A percentile compares a stretch with the other conserved stretches of the same genome.
Conservation (phyloP, 2,888 invertebrate genomes). For the Glaucopsyche alexis region DNA sequence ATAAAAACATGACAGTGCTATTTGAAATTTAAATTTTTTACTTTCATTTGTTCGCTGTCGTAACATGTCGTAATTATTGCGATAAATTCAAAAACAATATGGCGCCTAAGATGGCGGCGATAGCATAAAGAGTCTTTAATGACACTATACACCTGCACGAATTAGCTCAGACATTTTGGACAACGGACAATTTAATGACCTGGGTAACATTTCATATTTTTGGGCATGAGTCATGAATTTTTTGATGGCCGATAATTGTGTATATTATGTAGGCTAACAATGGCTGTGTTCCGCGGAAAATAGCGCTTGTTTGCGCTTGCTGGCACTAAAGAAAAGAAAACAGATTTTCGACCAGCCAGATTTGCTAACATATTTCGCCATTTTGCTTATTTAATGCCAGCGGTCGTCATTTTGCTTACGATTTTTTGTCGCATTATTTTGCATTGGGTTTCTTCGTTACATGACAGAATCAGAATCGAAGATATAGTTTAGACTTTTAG, state of each 20-base stretch:
- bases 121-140: slow-evolving; percentile 66
- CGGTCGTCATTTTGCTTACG: no score
- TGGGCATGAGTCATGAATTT: not conserved
- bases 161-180: slow-evolving; percentile 41
- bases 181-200: slow-evolving; percentile 35
- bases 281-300: no score
- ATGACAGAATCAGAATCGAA: no score
- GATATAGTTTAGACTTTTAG: no score
- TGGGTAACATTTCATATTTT: slow-evolving; percentile 23
- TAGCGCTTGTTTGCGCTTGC: no score
- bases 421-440: no score
- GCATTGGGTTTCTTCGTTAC: no score
- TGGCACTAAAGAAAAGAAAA: no score
- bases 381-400: no score
- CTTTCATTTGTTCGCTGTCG: slow-evolving; percentile 49
- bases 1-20: slow-evolving; percentile 9
- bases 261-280: no score
- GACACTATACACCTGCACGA: slow-evolving; percentile 60
- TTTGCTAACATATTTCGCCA: no score
- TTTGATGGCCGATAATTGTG: not conserved
- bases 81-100: slow-evolving; percentile 71
- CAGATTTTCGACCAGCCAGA: no score
- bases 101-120: slow-evolving; percentile 61
- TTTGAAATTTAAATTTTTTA: slow-evolving; percentile 43
- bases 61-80: slow-evolving; percentile 63